These are phyloP conservation scores for Shargacucullia verbasci DNA, from an alignment of 2,888 invertebrate species.

Conservation along the genomic window DNA sequence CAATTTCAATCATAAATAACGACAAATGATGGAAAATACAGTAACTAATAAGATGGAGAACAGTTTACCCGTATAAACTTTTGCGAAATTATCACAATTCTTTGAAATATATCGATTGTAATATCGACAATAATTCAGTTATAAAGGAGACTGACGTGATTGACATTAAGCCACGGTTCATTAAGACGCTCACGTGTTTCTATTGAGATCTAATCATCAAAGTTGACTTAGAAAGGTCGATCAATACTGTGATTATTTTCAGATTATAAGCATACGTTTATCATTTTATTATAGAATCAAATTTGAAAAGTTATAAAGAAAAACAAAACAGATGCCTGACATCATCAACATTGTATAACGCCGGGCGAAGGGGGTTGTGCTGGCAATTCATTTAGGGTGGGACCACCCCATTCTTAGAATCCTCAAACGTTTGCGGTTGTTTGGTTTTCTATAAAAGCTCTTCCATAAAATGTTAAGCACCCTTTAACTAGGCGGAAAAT, in stretches of 20 bases:
- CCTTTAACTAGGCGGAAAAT: too few relatives aligned
- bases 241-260: slow-evolving; percentile 1
- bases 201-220: slow-evolving; percentile 28
- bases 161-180: slow-evolving; percentile 43
- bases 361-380: background rate
- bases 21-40: too few relatives aligned
- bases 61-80: too few relatives aligned
- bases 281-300: too few relatives aligned
- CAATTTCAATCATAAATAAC: too few relatives aligned
- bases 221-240: slow-evolving; percentile 28
- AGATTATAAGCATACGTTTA: too few relatives aligned
- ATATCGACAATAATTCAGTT: slow-evolving; percentile 14
- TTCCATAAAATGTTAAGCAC: too few relatives aligned
- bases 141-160: slow-evolving; percentile 29
- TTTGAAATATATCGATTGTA: slow-evolving; percentile 5
- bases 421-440: slow-evolving; percentile 5
- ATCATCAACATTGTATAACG: too few relatives aligned
- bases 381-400: slow-evolving; percentile 5
- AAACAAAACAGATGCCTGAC: too few relatives aligned
- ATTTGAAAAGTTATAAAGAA: too few relatives aligned
- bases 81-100: too few relatives aligned
- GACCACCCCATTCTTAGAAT: slow-evolving; percentile 11
- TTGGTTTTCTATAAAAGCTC: slow-evolving; percentile 15
- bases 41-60: too few relatives aligned
- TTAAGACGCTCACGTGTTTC: slow-evolving; percentile 35